Evolutionary conservation across 2,113 vertebrate genomes (phyloP).

Genomic region (Ictalurus furcatus): DNA sequence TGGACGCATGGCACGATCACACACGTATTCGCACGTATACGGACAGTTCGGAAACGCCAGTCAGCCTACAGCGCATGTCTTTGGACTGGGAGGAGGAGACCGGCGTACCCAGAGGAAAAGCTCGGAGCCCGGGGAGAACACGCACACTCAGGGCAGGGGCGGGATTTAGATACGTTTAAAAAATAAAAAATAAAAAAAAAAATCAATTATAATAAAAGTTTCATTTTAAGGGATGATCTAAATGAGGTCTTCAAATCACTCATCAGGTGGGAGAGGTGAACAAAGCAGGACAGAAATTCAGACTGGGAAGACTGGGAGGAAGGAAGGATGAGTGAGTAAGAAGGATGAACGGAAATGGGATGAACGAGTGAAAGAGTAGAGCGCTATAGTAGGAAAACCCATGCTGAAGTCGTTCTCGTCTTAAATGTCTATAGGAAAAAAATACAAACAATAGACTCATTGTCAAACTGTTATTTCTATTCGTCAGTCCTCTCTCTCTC

Average conservation of each 20-base stretch:
- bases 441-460: not conserved
- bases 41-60: too few species aligned
- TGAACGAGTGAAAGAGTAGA: not conserved
- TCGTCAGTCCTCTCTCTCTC: not conserved
- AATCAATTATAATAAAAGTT: too few species aligned
- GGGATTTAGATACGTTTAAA: too few species aligned
- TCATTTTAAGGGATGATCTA: not conserved
- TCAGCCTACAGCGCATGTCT: too few species aligned
- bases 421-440: not conserved
- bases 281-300: not conserved
- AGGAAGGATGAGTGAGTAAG: not conserved
- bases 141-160: too few species aligned
- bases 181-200: too few species aligned
- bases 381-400: not conserved
- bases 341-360: not conserved
- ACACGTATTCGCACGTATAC: too few species aligned
- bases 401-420: not conserved
- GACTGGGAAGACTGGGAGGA: not conserved
- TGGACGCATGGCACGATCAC: too few species aligned
- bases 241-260: not conserved
- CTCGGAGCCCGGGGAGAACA: too few species aligned
- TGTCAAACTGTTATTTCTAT: constrained; percentile 15
- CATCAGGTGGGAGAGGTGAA: not conserved
- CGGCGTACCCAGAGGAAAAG: too few species aligned
- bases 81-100: too few species aligned